Percentiles rank a stretch among this genome's conserved stretches.
These are phyloP conservation scores for Falco berigora DNA, from an alignment of 2,797 vertebrate genomes.

Conservation along the genomic window DNA sequence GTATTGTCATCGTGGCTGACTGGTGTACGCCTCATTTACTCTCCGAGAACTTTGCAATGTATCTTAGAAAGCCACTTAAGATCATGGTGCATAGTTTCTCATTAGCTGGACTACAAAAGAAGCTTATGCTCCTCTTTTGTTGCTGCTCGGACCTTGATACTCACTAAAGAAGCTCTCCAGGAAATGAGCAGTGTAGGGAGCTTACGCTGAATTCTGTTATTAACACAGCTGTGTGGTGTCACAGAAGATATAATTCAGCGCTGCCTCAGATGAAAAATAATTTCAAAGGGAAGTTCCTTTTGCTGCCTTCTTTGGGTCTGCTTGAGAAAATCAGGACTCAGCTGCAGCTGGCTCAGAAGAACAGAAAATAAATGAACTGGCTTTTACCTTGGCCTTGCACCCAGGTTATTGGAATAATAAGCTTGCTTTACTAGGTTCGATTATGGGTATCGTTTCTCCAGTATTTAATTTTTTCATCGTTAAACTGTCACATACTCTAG, in stretches of 20 bases:
- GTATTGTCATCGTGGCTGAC: neutral
- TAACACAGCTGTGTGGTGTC: neutral
- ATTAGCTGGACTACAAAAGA: neutral
- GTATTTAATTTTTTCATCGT: neutral
- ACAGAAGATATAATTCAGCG: neutral
- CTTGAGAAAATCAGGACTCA: neutral
- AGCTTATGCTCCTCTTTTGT: neutral
- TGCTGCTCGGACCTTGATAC: neutral
- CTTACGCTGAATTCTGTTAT: neutral
- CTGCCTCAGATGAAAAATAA: conserved; percentile 27
- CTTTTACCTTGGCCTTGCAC: neutral
- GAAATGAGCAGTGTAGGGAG: neutral
- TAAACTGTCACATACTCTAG: neutral
- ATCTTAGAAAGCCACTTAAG: neutral
- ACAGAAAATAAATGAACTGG: conserved; percentile 1
- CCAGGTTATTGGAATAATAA: neutral
- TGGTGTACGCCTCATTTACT: neutral
- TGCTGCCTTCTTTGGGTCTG: conserved; percentile 24
- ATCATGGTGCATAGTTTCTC: neutral
- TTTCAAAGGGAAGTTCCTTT: conserved; percentile 40
- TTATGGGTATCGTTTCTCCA: neutral
- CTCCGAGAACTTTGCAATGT: neutral
- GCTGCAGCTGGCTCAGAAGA: conserved; percentile 17
- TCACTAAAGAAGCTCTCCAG: neutral
- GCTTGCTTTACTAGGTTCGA: neutral